Conservation (phyloP, 2,113 vertebrate species). For the Micronycteris hirsuta region DNA sequence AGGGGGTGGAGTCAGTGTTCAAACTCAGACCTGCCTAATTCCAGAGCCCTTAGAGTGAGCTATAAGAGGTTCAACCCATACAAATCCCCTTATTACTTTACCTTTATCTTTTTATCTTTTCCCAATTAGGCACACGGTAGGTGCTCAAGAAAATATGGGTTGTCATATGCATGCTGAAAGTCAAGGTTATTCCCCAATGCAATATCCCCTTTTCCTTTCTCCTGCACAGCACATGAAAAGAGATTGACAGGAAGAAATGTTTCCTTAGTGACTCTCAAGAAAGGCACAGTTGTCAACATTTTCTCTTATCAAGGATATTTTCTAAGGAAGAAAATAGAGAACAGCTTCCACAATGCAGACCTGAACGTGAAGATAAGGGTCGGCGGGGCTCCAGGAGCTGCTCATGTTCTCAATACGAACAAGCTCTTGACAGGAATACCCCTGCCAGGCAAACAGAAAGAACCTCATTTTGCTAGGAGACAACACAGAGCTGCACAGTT, state of each 20-base stretch:
- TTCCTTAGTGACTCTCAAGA: neutral
- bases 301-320: constrained; percentile 34
- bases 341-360: neutral
- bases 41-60: neutral
- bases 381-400: neutral
- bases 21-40: neutral
- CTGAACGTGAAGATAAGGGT: neutral
- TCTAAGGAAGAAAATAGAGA: constrained; percentile 11
- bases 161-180: neutral
- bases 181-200: neutral
- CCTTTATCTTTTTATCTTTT: neutral
- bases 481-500: accelerated
- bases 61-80: neutral
- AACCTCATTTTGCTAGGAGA: neutral
- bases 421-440: neutral
- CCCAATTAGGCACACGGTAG: neutral
- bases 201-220: neutral
- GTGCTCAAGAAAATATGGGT: neutral
- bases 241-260: constrained; percentile 24
- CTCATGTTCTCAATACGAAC: neutral
- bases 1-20: neutral
- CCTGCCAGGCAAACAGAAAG: constrained; percentile 31
- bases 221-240: neutral
- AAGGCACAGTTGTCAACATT: neutral
- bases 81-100: neutral